A percentile compares a stretch with the other conserved stretches of the same genome.
Conservation (phyloP, 2,888 invertebrate species). For the Protophormia terraenovae region DNA sequence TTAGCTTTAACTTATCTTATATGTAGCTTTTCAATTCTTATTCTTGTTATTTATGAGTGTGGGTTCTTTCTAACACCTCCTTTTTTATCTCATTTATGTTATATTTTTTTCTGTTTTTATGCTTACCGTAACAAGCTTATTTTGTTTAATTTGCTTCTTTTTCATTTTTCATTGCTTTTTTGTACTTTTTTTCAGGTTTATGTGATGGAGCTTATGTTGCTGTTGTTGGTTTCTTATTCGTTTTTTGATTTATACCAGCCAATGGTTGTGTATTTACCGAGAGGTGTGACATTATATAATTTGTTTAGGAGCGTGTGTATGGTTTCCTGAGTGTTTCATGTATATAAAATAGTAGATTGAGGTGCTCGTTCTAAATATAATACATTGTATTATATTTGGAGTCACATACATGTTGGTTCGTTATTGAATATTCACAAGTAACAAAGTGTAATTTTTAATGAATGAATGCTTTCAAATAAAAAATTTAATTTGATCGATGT, state of each 20-base stretch:
- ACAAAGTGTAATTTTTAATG: neutral
- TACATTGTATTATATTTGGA: neutral
- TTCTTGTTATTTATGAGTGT: neutral
- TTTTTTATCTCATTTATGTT: neutral
- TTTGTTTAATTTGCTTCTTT: conserved; percentile 50
- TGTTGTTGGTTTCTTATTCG: conserved; percentile 33
- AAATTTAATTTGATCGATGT: no score
- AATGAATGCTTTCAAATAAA: no score
- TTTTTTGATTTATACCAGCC: conserved; percentile 81
- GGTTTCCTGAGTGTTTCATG: neutral
- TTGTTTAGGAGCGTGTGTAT: conserved; percentile 31
- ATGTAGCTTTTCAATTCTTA: neutral
- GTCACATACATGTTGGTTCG: neutral
- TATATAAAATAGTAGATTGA: neutral
- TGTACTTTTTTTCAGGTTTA: neutral
- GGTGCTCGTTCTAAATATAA: conserved; percentile 10
- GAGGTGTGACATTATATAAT: conserved; percentile 78
- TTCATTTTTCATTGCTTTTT: neutral
- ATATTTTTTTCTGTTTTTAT: neutral
- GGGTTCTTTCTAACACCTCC: neutral
- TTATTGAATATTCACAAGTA: neutral
- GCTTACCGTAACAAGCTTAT: conserved; percentile 59
- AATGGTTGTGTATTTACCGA: conserved; percentile 80
- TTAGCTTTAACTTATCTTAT: neutral
- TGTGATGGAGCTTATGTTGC: neutral